Evolutionary conservation across 2,888 invertebrate species (phyloP), one percentile per base, ranked within the genome.

Genomic region (Frankliniella intonsa): DNA sequence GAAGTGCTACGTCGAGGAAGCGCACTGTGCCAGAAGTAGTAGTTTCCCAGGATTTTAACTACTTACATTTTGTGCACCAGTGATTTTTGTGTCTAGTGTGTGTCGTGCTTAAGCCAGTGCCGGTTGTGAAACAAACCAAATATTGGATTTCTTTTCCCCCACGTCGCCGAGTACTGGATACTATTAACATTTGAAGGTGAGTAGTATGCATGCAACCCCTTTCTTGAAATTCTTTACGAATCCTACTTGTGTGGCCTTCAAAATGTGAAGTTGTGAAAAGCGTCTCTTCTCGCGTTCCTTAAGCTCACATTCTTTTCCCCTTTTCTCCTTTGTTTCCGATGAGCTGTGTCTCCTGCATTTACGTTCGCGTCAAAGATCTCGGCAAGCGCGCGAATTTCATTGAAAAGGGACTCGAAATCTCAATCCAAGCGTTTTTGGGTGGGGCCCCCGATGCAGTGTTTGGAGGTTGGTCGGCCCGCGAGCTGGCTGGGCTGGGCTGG

Each of bases 391-490:
- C 11, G 2, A 22, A n/a, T 8, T 22, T 9, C 11, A 19, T 11
- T 0, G 22, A 19, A 22, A 69, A 69, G 2, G 22, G 22, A 7
- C 0, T 9, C 7, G 69, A 22, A 69, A 22, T 3, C 22, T 22
- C 11, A 22, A 3, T 7, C 22, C 9, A 22, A 22, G 69, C 69
- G 69, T 22, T 69, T 22, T 7, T 69, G 22, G 69, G 69, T 22
- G n/a, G 22, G 69, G n/a, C 22, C 8, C n/a, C 65, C 17, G n/a
- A 14, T 19, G 11, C 0, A 62, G 14, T n/a, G 69, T 69, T 69
- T 69, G 69, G 69, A 69, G 69, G 69, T 69, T 69, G 69, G 69
- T 22, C 69, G 69, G n/a, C 65, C 69, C 22, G 69, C 38, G 22
- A 11, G 69, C 22, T 69, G 69, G 69, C 22, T 22, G n/a, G n/a